Evolutionary conservation across 53 echinoderm and acorn worm species (phyloP).

Genomic region (Temnopleurus reevesii): DNA sequence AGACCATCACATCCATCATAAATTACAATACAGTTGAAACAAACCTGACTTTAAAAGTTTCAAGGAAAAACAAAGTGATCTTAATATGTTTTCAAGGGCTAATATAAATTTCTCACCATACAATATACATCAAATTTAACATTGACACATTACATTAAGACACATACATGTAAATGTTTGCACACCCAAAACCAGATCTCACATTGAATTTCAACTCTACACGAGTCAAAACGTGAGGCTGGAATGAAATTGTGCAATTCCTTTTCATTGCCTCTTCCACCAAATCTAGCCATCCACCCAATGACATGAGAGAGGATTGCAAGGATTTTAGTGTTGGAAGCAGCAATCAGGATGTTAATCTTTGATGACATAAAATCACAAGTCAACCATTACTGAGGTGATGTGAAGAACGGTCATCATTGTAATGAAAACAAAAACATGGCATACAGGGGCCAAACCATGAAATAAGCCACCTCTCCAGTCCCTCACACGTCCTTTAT

Average conservation of each 20-base stretch:
- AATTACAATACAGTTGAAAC: no score
- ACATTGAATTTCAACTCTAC: conserved; percentile 9
- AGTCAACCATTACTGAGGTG: conserved; percentile 39
- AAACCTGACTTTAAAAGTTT: no score
- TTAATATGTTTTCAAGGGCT: no score
- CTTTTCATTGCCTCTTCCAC: not conserved
- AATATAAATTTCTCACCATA: no score
- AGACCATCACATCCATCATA: no score
- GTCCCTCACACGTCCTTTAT: no score
- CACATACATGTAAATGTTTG: not conserved
- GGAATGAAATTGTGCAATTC: conserved; percentile 38
- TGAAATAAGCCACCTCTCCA: no score
- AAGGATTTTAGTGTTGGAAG: not conserved
- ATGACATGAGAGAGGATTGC: not conserved
- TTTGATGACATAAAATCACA: conserved; percentile 57
- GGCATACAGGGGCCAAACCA: no score
- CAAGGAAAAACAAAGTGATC: no score
- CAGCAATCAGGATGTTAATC: not conserved
- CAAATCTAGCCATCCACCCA: not conserved
- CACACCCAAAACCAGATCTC: conserved; percentile 47
- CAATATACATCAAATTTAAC: no score
- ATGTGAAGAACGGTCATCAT: conserved; percentile 50
- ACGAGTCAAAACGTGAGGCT: not conserved
- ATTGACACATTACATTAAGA: no score
- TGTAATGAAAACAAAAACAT: no score